These are phyloP conservation scores for Brachypterus glaber DNA, from an alignment of 2,888 invertebrate genomes.

Conservation along the genomic window DNA sequence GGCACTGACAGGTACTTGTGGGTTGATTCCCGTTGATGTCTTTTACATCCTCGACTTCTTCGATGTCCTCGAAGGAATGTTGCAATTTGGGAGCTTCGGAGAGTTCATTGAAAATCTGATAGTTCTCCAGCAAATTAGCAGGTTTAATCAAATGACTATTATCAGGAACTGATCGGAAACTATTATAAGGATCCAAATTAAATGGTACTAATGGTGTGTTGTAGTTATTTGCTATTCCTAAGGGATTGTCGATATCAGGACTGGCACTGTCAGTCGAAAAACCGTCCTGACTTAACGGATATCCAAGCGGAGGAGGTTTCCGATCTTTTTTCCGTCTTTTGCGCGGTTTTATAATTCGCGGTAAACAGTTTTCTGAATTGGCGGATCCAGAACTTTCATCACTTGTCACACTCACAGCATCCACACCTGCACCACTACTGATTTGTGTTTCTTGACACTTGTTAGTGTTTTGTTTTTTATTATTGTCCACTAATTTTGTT, in stretches of 20 bases:
- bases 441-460: slow-evolving; percentile 19
- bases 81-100: slow-evolving; percentile 38
- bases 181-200: neutral
- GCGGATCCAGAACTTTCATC: slow-evolving; percentile 63
- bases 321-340: slow-evolving; percentile 85
- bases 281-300: slow-evolving; percentile 30
- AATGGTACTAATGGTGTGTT: slow-evolving; percentile 11
- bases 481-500: neutral
- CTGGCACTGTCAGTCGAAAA: slow-evolving; percentile 34
- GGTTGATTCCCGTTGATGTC: slow-evolving; percentile 36
- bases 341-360: slow-evolving; percentile 80
- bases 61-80: slow-evolving; percentile 39
- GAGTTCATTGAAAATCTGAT: slow-evolving; percentile 18
- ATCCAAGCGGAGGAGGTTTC: slow-evolving; percentile 50
- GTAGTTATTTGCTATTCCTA: slow-evolving; percentile 4
- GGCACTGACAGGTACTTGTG: slow-evolving; percentile 56
- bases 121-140: slow-evolving; percentile 1
- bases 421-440: slow-evolving; percentile 41
- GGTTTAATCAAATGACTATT: slow-evolving; percentile 2
- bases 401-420: slow-evolving; percentile 64
- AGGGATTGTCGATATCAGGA: slow-evolving; percentile 26
- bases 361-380: slow-evolving; percentile 65
- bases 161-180: slow-evolving; percentile 10
- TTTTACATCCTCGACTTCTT: slow-evolving; percentile 33
- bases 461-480: slow-evolving; percentile 16